Evolutionary conservation across 2,113 vertebrate genomes (phyloP), one percentile per base, ranked within the genome.

Genomic region (Ctenomys sociabilis): DNA sequence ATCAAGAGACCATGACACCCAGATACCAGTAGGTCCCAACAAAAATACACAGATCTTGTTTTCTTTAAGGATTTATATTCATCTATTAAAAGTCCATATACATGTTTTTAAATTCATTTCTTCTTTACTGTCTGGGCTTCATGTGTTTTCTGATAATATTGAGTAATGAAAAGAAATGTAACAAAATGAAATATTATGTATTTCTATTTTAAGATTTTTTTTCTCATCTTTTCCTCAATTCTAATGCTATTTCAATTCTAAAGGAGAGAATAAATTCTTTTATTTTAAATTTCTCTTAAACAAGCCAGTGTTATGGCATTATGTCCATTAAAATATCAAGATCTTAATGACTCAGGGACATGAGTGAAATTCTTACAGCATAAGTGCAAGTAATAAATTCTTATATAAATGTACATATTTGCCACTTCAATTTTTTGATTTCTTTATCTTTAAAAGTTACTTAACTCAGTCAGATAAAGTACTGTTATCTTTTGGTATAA

Each of bases 151-250:
- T 49, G 16, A 24, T 14, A 70, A 19, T 85, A 14, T 21, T 70
- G 45, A 54, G 21, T 43, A 85, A 30, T 28, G 91, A 85, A 85
- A 93, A 68, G 37, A 91, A 93, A 43, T 92, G 8, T 8, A 32
- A 28, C 22, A 81, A 21, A 91, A 88, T 30, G 84, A 88, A 37
- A 35, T 13, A 22, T 57, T 11, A 68, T 68, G 1, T 59, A 73
- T 68, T 82, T 92, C 92, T 72, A 88, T 35, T n/a, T 5, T 1
- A 73, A 93, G 80, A 85, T 0, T 16, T 93, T 95, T 95, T 95
- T 59, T 17, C 80, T 88, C 11, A 82, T 40, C 59, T 12, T 57
- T 75, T 57, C 10, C 35, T 90, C 84, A 43, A 89, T 73, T 57
- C 7, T 91, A 82, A 88, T 43, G 3, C 30, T 78, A 73, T n/a